Base-by-base conservation (phyloP, 2,888 invertebrate genomes). In the Deroplatys truncata region DNA sequence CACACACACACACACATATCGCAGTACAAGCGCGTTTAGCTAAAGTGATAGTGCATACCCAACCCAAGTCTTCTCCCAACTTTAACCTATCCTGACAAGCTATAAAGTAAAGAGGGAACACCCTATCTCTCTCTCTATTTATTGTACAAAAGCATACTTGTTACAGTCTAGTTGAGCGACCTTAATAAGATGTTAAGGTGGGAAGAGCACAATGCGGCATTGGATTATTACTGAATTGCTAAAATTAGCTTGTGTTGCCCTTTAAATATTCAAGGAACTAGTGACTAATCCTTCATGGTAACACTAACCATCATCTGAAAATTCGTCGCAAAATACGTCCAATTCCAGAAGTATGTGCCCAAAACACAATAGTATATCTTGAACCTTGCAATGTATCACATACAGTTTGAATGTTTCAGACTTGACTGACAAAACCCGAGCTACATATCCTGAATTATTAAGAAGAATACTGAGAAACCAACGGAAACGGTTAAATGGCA, bases 21-120 rank as follows among this genome's bases (percentile, higher is more conserved):
- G 31, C 31, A 72, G 31, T 29, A 82, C 28, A 85, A 85, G 87
- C 28, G n/a, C 87, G 87, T 83, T 87, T 87, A 87, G 87, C 87
- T 87, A 87, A 87, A 87, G 87, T 87, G 87, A 87, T 87, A 87
- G 87, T 83, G 82, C 87, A 87, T 87, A 35, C 83, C 86, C 72
- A 49, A 56, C 56, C 29, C 86, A 31, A 28, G n/a, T n/a, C 72
- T 25, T 83, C 82, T 82, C 82, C 16, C 43, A 87, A 87, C 87
- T 87, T 87, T 87, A 87, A 87, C 87, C 87, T 87, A 87, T 35
- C 20, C 15, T 83, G 43, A 20, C 56, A 20, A 56, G 83, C 83
- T 87, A 87, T 87, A 87, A 87, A 87, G 87, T 35, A 43, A 87
- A 83, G 20, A 72, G 87, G 87, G 56, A 72, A 72, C 56, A 72